Conservation (phyloP, 2,797 vertebrate genomes). For the Masticophis lateralis region DNA sequence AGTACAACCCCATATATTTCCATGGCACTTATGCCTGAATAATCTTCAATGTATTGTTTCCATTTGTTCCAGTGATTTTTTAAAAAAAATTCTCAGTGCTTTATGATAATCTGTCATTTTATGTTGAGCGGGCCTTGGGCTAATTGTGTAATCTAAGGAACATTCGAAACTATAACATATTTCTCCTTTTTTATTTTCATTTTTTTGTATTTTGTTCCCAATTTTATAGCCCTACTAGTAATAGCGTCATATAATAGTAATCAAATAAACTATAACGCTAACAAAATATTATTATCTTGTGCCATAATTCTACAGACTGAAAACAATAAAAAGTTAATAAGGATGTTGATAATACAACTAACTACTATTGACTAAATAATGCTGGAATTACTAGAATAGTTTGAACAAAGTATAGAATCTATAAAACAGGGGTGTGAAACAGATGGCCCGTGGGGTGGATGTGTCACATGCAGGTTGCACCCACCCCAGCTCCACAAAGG, state of each 20-base stretch:
- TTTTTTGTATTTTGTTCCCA: background rate
- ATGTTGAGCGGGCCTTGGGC: background rate
- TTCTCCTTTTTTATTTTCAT: background rate
- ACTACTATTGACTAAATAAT: background rate
- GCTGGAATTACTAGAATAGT: background rate
- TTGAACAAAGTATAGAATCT: background rate
- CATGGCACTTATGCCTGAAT: background rate
- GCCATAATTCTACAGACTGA: background rate
- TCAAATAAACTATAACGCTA: background rate
- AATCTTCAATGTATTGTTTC: background rate
- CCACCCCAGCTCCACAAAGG: background rate
- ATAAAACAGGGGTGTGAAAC: background rate
- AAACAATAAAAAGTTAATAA: background rate
- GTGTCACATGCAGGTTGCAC: accelerated
- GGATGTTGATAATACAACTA: background rate
- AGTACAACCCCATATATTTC: background rate
- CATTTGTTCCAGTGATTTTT: background rate
- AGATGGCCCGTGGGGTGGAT: background rate
- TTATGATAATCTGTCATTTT: background rate
- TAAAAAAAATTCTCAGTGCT: background rate
- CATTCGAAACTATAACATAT: background rate
- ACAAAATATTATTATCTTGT: background rate
- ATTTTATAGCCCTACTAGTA: background rate
- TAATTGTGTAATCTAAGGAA: background rate
- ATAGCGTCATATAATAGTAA: background rate